Evolutionary conservation across 1,140 invertebrate species (phyloP).

Genomic region (Pararge aegeria): DNA sequence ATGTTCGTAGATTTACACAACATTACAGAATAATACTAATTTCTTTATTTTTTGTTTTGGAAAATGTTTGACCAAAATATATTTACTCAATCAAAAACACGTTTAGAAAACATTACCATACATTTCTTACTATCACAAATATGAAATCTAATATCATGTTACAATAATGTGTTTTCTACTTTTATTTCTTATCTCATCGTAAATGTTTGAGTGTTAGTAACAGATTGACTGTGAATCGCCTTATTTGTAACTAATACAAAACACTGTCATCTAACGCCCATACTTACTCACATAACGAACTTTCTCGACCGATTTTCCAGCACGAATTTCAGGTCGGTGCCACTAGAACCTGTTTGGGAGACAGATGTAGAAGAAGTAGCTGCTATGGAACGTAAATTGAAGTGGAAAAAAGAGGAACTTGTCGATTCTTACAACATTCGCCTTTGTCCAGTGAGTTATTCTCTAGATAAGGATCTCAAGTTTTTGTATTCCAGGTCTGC

Average conservation of each 20-base stretch:
- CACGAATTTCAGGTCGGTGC: slow-evolving; percentile 40
- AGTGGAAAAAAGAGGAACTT: slow-evolving; percentile 48
- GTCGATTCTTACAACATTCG: slow-evolving; percentile 53
- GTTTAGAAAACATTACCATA: no score
- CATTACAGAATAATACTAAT: no score
- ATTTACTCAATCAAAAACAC: no score
- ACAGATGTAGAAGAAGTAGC: slow-evolving; percentile 32
- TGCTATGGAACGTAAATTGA: slow-evolving; percentile 34
- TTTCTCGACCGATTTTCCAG: slow-evolving; percentile 10
- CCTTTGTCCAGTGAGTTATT: slow-evolving; percentile 50
- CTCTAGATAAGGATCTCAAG: no score
- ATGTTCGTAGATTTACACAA: background rate
- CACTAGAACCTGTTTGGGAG: slow-evolving; percentile 49
- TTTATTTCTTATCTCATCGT: background rate
- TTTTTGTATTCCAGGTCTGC: no score
- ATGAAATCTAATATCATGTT: background rate
- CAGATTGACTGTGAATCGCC: background rate
- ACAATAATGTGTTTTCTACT: background rate
- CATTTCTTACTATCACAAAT: no score
- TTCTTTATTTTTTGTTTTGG: no score
- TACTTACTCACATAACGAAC: background rate
- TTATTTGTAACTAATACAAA: background rate
- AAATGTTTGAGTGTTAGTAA: background rate
- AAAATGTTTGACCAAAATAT: no score
- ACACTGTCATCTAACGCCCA: background rate